Evolutionary conservation across 1,140 invertebrate genomes (phyloP).

Genomic region (Drosophila serrata): DNA sequence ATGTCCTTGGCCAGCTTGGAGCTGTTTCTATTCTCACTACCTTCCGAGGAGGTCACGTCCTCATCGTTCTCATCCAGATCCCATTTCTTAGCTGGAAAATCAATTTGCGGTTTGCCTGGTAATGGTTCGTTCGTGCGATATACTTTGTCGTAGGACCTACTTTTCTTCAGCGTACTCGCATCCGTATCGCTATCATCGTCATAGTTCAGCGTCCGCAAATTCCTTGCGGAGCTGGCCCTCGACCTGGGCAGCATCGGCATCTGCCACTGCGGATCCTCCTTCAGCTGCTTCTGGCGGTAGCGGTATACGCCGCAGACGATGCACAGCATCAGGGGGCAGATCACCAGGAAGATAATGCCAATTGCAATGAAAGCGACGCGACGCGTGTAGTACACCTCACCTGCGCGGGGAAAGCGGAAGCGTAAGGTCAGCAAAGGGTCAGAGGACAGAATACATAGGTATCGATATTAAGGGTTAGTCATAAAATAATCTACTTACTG

Average conservation of each 20-base stretch:
- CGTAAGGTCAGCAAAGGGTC: conserved; percentile 28
- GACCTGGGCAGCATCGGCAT: conserved; percentile 86
- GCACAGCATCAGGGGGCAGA: conserved; percentile 91
- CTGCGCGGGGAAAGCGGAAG: conserved; percentile 47
- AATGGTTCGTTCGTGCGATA: conserved; percentile 94
- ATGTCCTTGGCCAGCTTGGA: conserved; percentile 87
- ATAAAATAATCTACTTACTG: neutral
- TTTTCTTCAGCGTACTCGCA: conserved; percentile 87
- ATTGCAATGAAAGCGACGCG: conserved; percentile 88
- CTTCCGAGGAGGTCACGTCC: conserved; percentile 87
- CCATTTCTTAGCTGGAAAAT: conserved; percentile 93
- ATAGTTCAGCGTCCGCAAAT: conserved; percentile 84
- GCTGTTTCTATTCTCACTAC: conserved; percentile 87
- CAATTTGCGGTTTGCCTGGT: conserved; percentile 89
- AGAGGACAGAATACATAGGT: conserved; percentile 14
- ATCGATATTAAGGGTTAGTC: neutral
- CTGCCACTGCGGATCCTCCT: conserved; percentile 85
- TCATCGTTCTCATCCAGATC: conserved; percentile 89
- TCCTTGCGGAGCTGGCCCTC: conserved; percentile 87
- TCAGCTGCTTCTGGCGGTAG: conserved; percentile 87
- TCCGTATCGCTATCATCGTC: conserved; percentile 83
- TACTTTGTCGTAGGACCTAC: conserved; percentile 90
- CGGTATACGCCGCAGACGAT: conserved; percentile 90
- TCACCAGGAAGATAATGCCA: conserved; percentile 91
- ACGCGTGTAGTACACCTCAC: conserved; percentile 85